Evolutionary conservation across 2,797 vertebrate genomes (phyloP).

Genomic region (Neopelma chrysocephalum): DNA sequence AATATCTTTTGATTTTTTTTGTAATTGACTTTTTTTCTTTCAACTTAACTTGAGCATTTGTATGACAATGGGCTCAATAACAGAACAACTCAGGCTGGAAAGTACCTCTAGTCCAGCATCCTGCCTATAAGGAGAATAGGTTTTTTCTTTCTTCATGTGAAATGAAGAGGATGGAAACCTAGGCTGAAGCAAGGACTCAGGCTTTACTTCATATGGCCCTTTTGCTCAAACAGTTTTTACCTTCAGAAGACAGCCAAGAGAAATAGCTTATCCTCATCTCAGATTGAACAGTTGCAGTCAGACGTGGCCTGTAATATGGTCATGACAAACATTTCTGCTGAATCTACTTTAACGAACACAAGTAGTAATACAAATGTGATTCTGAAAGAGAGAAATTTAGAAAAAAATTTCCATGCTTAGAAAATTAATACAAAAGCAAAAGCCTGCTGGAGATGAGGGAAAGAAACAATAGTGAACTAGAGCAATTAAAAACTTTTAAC

Average conservation of each 20-base stretch:
- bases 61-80: neutral
- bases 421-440: neutral
- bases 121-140: neutral
- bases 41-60: neutral
- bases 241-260: neutral
- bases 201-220: neutral
- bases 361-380: neutral
- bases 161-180: neutral
- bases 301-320: neutral
- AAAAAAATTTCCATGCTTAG: neutral
- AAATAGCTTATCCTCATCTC: neutral
- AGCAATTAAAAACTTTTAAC: neutral
- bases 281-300: neutral
- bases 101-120: neutral
- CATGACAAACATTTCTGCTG: neutral
- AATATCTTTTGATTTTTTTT: neutral
- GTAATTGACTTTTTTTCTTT: neutral
- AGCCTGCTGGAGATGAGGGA: neutral
- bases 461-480: neutral
- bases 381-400: neutral
- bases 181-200: neutral
- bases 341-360: neutral
- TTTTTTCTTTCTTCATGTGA: neutral
- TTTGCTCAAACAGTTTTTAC: neutral
- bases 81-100: neutral